Conservation (phyloP, 2,797 vertebrate genomes). For the Acipenser transmontanus region DNA sequence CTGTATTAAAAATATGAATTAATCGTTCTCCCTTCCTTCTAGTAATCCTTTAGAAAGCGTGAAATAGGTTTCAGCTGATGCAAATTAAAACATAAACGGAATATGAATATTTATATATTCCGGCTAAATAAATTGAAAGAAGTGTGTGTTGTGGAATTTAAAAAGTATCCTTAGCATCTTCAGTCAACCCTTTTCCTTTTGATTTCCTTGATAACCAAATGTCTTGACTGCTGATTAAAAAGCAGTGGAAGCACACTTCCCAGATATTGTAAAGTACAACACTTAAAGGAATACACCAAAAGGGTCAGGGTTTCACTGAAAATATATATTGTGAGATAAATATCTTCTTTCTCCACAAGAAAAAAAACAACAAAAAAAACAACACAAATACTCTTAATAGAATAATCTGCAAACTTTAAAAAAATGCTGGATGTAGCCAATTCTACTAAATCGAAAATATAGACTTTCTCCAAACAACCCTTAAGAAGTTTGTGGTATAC, state of each 20-base stretch:
- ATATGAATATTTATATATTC: conserved; percentile 20
- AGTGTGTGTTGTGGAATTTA: neutral
- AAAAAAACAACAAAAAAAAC: too few species aligned
- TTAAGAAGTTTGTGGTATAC: too few species aligned
- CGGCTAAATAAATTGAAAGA: conserved; percentile 12
- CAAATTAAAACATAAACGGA: conserved; percentile 23
- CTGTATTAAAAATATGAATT: conserved; percentile 10
- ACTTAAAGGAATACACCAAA: too few species aligned
- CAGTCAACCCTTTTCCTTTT: neutral
- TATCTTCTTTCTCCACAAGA: too few species aligned
- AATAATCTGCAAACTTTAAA: too few species aligned
- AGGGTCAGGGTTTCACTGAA: too few species aligned
- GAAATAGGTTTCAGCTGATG: conserved; percentile 24
- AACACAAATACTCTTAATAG: too few species aligned
- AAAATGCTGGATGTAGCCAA: too few species aligned
- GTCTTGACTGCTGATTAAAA: neutral
- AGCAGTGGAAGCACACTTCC: neutral
- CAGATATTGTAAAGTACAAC: too few species aligned
- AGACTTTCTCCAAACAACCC: too few species aligned
- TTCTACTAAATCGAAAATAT: too few species aligned
- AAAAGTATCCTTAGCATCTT: neutral
- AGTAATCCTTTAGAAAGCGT: conserved; percentile 26
- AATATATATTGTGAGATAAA: too few species aligned
- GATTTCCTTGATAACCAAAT: neutral
- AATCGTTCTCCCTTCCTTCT: conserved; percentile 16